These are phyloP conservation scores for Alloplasta piceator DNA, from an alignment of 2,888 invertebrate genomes.

Conservation along the genomic window DNA sequence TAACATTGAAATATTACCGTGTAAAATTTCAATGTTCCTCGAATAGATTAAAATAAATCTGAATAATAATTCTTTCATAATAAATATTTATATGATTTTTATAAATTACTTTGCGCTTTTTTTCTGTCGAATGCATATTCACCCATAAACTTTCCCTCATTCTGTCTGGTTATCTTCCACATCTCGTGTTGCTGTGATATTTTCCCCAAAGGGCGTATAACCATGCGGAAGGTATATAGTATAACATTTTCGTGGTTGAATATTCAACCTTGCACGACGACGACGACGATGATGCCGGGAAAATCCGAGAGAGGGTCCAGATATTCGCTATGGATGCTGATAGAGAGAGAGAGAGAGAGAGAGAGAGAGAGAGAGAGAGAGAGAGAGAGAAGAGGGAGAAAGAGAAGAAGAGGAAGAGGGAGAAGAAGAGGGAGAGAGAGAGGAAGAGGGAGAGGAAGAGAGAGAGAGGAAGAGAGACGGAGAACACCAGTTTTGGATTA, in stretches of 20 bases:
- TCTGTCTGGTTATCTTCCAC: neutral
- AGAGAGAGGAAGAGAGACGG: neutral
- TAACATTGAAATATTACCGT: too few relatives aligned
- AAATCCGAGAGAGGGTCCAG: slow-evolving; percentile 15
- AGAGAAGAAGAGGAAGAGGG: too few relatives aligned
- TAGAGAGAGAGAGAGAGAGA: too few relatives aligned
- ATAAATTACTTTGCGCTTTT: neutral
- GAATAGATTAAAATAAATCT: neutral
- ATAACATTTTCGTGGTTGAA: slow-evolving; percentile 29
- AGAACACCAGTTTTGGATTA: slow-evolving; percentile 33
- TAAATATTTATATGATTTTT: neutral
- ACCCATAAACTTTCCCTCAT: neutral
- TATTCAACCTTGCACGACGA: slow-evolving; percentile 26
- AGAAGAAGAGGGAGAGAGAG: neutral
- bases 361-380: too few relatives aligned
- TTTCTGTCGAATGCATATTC: neutral
- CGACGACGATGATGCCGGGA: too few relatives aligned
- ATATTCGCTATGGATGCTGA: slow-evolving; percentile 6
- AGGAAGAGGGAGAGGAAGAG: too few relatives aligned
- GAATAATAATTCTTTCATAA: neutral
- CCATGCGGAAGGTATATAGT: neutral
- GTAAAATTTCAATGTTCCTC: neutral
- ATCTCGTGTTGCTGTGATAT: slow-evolving; percentile 17
- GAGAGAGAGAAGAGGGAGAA: neutral
- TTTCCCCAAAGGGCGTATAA: slow-evolving; percentile 15